phyloP scores from a whole-genome alignment of 2,888 invertebrate species.

The Scaptomyza caliginosa region DNA sequence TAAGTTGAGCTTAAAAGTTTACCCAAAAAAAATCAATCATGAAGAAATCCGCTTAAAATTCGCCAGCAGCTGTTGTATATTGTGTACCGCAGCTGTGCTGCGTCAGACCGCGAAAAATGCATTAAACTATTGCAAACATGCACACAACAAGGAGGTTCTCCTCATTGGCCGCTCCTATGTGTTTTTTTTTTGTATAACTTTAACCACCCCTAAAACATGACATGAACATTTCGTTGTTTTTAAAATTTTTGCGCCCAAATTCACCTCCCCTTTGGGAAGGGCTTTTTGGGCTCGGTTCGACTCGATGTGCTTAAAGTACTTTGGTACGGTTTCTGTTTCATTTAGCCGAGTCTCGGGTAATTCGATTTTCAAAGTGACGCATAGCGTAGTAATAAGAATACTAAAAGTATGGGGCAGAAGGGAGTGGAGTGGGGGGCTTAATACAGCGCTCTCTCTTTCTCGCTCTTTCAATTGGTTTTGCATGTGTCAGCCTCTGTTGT shows the following conservation, averaged over 20 bases:
- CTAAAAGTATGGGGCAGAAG: neutral
- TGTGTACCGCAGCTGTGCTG: slow-evolving; percentile 26
- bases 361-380: slow-evolving; percentile 77
- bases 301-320: slow-evolving; percentile 41
- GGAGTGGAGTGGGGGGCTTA: slow-evolving; percentile 3
- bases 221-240: slow-evolving; percentile 53
- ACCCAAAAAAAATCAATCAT: neutral
- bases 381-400: slow-evolving; percentile 43
- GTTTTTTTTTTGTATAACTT: slow-evolving; percentile 7
- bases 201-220: slow-evolving; percentile 66
- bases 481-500: slow-evolving; percentile 16
- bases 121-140: slow-evolving; percentile 1
- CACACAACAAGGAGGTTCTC: slow-evolving; percentile 7
- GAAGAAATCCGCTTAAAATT: neutral
- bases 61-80: slow-evolving; percentile 27
- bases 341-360: slow-evolving; percentile 64
- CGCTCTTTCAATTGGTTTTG: neutral
- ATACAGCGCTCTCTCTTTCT: slow-evolving; percentile 9
- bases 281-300: slow-evolving; percentile 3
- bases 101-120: slow-evolving; percentile 5
- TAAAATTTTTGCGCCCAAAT: slow-evolving; percentile 21
- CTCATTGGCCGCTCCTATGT: slow-evolving; percentile 10
- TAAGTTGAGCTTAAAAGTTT: neutral
- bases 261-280: neutral
- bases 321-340: slow-evolving; percentile 76